Evolutionary conservation across 2,888 invertebrate species (phyloP), one percentile per base, ranked within the genome.

Genomic region (Heliconius ismenius): DNA sequence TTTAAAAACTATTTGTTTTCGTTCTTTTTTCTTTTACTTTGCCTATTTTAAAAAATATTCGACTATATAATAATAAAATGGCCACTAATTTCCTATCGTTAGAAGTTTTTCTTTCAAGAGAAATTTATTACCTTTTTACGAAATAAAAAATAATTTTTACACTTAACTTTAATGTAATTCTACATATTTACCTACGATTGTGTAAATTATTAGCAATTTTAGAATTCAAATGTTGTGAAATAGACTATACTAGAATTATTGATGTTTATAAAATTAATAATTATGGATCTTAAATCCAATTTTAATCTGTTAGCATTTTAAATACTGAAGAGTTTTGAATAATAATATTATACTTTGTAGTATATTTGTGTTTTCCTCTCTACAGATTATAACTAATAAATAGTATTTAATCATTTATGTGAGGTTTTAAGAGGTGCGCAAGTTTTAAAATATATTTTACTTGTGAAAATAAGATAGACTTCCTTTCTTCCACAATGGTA

Each of bases 221-320:
- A 81, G 78, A 79, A 81, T 79, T 68, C 76, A 72, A 74, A 81
- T 82, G 82, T 82, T 82, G 81, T 82, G 82, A 82, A 78, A 79
- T 79, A 81, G 79, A 80, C 76, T 81, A 78, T 78, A 72, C 58
- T 73, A 75, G 54, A 75, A 75, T 62, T 74, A 75, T 79, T 78
- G 76, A 77, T 79, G 74, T 78, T 75, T 75, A 58, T 74, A 74
- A 72, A 78, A 68, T 73, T 60, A 72, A 70, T 77, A 65, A 65
- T 39, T 39, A 58, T 79, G 77, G 36, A 75, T 70, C 73, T 67
- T 76, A 75, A 76, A 72, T 76, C 76, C 70, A 49, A 69, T 76
- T 73, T 73, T 65, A 73, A 78, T 70, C 58, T 74, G 69, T 49
- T 76, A 76, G 21, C 54, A 74, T 68, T 72, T 49, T n/a, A 58